Conservation (phyloP, 2,113 vertebrate genomes). For the Eonycteris spelaea region DNA sequence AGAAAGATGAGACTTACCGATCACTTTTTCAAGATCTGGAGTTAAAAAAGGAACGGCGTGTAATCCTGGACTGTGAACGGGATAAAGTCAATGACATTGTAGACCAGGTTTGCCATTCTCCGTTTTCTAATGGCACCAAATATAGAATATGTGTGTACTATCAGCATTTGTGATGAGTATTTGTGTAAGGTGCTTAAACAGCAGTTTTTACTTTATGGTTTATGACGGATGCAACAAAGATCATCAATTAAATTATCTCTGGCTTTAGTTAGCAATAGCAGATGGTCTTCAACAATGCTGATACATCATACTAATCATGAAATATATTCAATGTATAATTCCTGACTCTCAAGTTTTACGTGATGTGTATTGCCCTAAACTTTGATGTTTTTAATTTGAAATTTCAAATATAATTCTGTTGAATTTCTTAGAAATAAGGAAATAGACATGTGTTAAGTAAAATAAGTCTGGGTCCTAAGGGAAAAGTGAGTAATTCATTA, state of each 20-base stretch:
- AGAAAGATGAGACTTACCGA: slow-evolving; percentile 97
- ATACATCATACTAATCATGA: background rate
- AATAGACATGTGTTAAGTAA: background rate
- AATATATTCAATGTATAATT: background rate
- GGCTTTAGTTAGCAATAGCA: slow-evolving; percentile 31
- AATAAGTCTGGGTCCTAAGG: background rate
- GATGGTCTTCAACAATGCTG: slow-evolving; percentile 4
- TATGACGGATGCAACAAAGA: slow-evolving; percentile 5
- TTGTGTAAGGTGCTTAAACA: slow-evolving; percentile 31
- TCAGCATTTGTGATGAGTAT: background rate
- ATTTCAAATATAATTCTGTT: background rate
- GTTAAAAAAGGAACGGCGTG: slow-evolving; percentile 95
- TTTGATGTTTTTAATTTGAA: slow-evolving; percentile 9
- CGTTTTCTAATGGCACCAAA: slow-evolving; percentile 51
- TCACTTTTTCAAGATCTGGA: slow-evolving; percentile 98
- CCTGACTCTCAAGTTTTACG: background rate
- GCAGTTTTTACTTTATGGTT: slow-evolving; percentile 3
- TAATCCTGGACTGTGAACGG: slow-evolving; percentile 98
- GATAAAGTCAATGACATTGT: slow-evolving; percentile 99
- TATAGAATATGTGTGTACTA: background rate
- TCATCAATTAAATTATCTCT: slow-evolving; percentile 37
- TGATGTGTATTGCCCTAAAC: background rate
- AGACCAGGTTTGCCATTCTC: slow-evolving; percentile 91
- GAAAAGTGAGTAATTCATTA: background rate
- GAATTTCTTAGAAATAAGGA: background rate